These are phyloP conservation scores for Hassar affinis DNA, from an alignment of 2,113 vertebrate genomes.

Conservation along the genomic window DNA sequence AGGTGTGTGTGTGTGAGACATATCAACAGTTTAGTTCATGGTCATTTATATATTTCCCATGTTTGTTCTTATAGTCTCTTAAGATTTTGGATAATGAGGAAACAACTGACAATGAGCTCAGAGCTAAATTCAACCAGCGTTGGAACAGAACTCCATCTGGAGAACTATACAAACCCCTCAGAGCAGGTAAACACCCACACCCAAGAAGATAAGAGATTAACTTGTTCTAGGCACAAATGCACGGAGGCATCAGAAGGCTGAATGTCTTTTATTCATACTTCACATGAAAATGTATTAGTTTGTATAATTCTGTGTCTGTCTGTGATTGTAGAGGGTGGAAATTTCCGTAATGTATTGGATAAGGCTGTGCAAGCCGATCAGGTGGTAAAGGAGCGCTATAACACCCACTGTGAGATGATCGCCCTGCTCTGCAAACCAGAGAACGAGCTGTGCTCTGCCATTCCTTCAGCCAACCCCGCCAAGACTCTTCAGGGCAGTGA, in stretches of 20 bases:
- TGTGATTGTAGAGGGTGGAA: slow-evolving; percentile 79
- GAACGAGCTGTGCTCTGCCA: slow-evolving; percentile 84
- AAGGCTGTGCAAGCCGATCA: slow-evolving; percentile 91
- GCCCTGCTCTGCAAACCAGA: slow-evolving; percentile 89
- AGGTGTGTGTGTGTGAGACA: background rate
- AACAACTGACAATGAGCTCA: slow-evolving; percentile 88
- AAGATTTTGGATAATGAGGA: slow-evolving; percentile 92
- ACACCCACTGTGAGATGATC: slow-evolving; percentile 88
- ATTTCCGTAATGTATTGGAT: slow-evolving; percentile 81
- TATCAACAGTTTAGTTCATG: background rate
- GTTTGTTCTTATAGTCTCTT: slow-evolving; percentile 74
- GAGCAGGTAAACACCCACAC: slow-evolving; percentile 74
- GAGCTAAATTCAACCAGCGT: slow-evolving; percentile 91
- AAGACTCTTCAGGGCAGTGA: slow-evolving; percentile 95
- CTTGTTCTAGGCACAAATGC: background rate
- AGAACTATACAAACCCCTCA: slow-evolving; percentile 92
- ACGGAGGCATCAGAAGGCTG: background rate
- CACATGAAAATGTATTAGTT: background rate
- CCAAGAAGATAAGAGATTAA: background rate
- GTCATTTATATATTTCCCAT: background rate
- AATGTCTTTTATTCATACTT: background rate
- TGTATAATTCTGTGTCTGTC: background rate
- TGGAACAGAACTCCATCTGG: slow-evolving; percentile 95
- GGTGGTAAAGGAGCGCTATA: slow-evolving; percentile 88
- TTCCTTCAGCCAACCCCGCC: slow-evolving; percentile 95